phyloP scores from a whole-genome alignment of 2,797 vertebrate species.

The Cryptoblepharus egeriae region DNA sequence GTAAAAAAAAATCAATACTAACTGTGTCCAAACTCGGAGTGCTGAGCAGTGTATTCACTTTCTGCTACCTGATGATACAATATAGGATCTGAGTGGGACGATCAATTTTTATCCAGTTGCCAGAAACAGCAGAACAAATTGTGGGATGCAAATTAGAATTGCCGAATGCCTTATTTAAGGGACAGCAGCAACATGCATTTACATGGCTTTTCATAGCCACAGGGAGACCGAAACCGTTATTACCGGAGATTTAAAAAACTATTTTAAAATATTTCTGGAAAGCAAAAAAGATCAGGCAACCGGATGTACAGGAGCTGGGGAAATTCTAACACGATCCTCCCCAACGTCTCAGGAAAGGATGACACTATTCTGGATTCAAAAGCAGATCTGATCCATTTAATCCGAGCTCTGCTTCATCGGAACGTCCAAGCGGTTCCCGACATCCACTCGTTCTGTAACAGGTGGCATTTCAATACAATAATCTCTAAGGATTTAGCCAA shows the following conservation, averaged over 20 bases:
- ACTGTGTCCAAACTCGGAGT: too few species aligned
- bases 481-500: not conserved
- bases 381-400: conserved; percentile 3
- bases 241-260: not conserved
- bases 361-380: not conserved
- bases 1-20: too few species aligned
- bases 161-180: too few species aligned
- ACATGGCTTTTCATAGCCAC: conserved; percentile 20
- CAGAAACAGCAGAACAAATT: conserved; percentile 28
- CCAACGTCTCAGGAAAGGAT: not conserved
- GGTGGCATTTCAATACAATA: not conserved
- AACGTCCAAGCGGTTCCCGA: conserved; percentile 1
- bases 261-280: conserved; percentile 19
- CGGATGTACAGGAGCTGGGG: not conserved
- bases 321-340: not conserved
- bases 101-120: conserved; percentile 37
- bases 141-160: too few species aligned
- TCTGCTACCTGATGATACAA: too few species aligned
- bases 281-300: not conserved
- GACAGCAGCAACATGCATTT: too few species aligned
- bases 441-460: not conserved
- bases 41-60: too few species aligned
- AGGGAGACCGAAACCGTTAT: not conserved
- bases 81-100: too few species aligned
- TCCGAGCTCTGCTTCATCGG: not conserved